Percentiles rank a stretch among this genome's conserved stretches.
phyloP scores from a whole-genome alignment of 2,888 invertebrate species.

The Gnatocerus cornutus region DNA sequence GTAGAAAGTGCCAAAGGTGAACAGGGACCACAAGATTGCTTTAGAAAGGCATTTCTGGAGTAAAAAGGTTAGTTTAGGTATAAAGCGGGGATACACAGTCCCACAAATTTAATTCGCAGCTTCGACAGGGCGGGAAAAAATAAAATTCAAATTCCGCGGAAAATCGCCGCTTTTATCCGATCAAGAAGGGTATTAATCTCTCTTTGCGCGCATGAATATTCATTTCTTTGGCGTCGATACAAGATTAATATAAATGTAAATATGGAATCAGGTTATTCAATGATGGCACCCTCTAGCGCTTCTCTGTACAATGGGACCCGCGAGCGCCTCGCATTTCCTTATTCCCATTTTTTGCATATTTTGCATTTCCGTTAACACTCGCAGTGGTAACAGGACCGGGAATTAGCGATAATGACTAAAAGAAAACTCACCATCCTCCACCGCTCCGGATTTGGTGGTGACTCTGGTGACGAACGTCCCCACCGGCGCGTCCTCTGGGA shows the following conservation, averaged over 20 bases:
- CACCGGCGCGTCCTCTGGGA: slow-evolving; percentile 83
- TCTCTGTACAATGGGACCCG: slow-evolving; percentile 17
- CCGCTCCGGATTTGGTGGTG: slow-evolving; percentile 80
- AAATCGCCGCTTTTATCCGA: slow-evolving; percentile 45
- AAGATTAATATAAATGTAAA: slow-evolving; percentile 56
- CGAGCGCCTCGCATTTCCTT: slow-evolving; percentile 23
- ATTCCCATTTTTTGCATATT: slow-evolving; percentile 10
- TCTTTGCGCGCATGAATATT: slow-evolving; percentile 57
- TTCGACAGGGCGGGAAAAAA: too few species aligned
- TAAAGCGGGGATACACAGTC: too few species aligned
- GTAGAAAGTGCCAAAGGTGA: too few species aligned
- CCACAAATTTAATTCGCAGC: too few species aligned
- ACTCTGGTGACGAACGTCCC: slow-evolving; percentile 89
- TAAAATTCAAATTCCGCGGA: slow-evolving; percentile 30
- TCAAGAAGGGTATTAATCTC: slow-evolving; percentile 50
- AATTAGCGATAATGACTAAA: too few species aligned
- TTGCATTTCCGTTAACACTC: slow-evolving; percentile 2
- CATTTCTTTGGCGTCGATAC: slow-evolving; percentile 53
- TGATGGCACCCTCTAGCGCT: slow-evolving; percentile 20
- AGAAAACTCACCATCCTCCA: slow-evolving; percentile 82
- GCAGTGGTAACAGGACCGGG: neutral
- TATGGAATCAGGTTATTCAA: slow-evolving; percentile 47
- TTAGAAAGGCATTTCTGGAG: too few species aligned
- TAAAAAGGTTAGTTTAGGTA: too few species aligned
- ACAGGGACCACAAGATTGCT: too few species aligned